Conservation (phyloP, 2,797 vertebrate genomes). For the Hydrocynus forskahlii region DNA sequence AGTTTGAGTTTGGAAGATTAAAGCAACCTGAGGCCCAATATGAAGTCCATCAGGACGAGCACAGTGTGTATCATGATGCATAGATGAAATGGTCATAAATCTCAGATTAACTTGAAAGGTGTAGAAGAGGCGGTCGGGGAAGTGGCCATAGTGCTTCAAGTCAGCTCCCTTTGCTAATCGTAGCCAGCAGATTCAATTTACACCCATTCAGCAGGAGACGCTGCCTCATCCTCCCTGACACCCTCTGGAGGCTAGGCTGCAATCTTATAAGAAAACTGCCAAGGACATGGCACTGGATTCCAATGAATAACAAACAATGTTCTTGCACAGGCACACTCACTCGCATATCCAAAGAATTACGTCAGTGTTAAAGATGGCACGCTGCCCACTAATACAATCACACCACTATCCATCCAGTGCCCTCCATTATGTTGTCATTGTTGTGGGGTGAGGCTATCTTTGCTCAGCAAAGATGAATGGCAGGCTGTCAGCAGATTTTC, state of each 20-base stretch:
- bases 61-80: slow-evolving; percentile 8
- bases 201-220: slow-evolving; percentile 43
- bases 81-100: slow-evolving; percentile 15
- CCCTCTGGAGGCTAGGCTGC: slow-evolving; percentile 48
- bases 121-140: neutral
- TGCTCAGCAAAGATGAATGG: slow-evolving; percentile 38
- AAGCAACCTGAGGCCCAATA: neutral
- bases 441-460: neutral
- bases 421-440: slow-evolving; percentile 29
- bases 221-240: slow-evolving; percentile 38
- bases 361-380: slow-evolving; percentile 9
- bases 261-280: slow-evolving; percentile 47
- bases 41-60: neutral
- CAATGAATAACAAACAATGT: slow-evolving; percentile 57
- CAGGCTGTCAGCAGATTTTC: slow-evolving; percentile 40
- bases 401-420: neutral
- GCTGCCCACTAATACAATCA: slow-evolving; percentile 41
- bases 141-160: slow-evolving; percentile 8
- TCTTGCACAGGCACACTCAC: slow-evolving; percentile 20
- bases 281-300: slow-evolving; percentile 50
- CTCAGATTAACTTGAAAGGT: slow-evolving; percentile 40
- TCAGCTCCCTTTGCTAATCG: slow-evolving; percentile 44
- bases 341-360: slow-evolving; percentile 36
- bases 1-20: neutral
- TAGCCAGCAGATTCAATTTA: slow-evolving; percentile 64